Conservation (phyloP, 2,797 vertebrate species). For the Sciurus carolinensis region DNA sequence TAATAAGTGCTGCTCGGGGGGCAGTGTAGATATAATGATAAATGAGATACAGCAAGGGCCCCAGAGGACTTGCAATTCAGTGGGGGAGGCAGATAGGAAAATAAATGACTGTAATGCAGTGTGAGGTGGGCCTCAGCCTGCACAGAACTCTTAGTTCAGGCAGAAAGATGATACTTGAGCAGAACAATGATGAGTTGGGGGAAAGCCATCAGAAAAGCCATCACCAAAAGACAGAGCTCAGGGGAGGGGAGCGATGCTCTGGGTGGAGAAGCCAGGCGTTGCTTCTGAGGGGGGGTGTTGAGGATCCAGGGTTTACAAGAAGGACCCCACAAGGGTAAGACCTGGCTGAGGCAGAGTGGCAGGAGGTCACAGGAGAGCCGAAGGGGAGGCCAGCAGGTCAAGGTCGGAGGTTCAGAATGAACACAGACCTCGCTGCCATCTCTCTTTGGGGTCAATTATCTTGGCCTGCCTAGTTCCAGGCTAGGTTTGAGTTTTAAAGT, state of each 20-base stretch:
- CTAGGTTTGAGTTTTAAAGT: background rate
- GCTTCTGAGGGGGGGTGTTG: background rate
- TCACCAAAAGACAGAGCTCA: background rate
- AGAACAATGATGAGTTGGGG: slow-evolving; percentile 14
- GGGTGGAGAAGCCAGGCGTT: background rate
- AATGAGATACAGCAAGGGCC: slow-evolving; percentile 47
- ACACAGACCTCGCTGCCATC: background rate
- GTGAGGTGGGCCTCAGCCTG: background rate
- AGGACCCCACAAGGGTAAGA: background rate
- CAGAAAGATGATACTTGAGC: background rate
- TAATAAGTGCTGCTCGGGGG: background rate
- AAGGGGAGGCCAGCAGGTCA: too few species aligned
- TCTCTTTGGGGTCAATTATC: background rate
- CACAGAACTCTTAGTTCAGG: background rate
- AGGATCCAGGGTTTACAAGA: background rate
- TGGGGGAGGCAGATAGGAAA: slow-evolving; percentile 56
- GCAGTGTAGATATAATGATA: background rate
- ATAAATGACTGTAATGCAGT: background rate
- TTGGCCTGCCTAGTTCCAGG: background rate
- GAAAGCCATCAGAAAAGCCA: background rate
- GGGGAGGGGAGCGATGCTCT: background rate
- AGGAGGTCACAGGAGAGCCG: background rate
- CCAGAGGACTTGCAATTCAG: slow-evolving; percentile 50
- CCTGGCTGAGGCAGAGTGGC: background rate
- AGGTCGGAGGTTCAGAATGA: background rate